A percentile compares a stretch with the other conserved stretches of the same genome.
Conservation (phyloP, 2,113 vertebrate genomes). For the Synodontis membranacea region DNA sequence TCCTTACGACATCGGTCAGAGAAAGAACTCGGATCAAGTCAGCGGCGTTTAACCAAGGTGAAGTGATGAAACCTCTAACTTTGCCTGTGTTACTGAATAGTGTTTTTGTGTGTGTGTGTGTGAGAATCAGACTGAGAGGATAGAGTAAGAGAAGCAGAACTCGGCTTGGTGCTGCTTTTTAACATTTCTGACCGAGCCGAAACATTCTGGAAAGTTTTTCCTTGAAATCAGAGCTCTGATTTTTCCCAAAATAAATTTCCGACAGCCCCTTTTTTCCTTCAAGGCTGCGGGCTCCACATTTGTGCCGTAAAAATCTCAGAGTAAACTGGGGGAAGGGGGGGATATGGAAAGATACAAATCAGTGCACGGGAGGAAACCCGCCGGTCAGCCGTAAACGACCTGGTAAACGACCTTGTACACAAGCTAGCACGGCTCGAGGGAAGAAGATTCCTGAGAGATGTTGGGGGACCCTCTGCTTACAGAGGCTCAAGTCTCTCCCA, state of each 20-base stretch:
- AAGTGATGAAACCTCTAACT: not conserved
- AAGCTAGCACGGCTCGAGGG: not conserved
- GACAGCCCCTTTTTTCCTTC: not conserved
- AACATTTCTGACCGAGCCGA: not conserved
- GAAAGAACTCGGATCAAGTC: not conserved
- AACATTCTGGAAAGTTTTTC: conserved; percentile 9
- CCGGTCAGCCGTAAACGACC: conserved; percentile 8
- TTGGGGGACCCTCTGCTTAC: conserved; percentile 37
- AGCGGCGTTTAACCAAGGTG: not conserved
- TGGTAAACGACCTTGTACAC: conserved; percentile 36
- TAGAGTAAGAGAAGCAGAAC: not conserved
- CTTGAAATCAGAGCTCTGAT: conserved; percentile 1
- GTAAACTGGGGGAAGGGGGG: not conserved
- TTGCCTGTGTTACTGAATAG: not conserved
- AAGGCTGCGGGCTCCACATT: not conserved
- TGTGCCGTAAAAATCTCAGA: conserved; percentile 14
- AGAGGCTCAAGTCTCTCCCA: conserved; percentile 31
- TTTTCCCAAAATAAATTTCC: conserved; percentile 23
- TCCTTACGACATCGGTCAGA: not conserved
- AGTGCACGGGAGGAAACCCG: conserved; percentile 28
- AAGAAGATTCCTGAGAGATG: conserved; percentile 56
- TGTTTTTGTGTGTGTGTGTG: not conserved
- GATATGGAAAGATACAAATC: not conserved
- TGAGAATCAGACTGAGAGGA: not conserved
- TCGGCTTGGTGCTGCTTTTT: not conserved